Base-by-base conservation (phyloP, 2,888 invertebrate species). In the Drosophila neutralis region DNA sequence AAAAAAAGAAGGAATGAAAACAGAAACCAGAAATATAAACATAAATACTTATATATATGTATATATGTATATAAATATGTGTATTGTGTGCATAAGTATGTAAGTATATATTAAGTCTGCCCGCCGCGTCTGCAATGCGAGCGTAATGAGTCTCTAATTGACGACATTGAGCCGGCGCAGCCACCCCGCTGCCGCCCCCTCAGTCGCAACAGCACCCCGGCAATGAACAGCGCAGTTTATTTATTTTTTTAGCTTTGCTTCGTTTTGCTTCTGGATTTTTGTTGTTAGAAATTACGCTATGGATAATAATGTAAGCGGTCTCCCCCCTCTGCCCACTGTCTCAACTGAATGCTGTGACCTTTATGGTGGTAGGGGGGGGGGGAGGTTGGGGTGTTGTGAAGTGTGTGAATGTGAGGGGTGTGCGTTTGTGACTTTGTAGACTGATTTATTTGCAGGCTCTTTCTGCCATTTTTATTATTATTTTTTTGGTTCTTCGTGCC, bases 101-200 rank as follows among this genome's bases (percentile, higher is more conserved):
- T 33, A 38, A 29, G 24, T 61, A 27, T 75, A 60, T 68, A 65
- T 83, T 78, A 86, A 87, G 91, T 91, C 91, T 92, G 91, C 75
- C 78, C 84, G 85, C 77, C 85, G 92, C 84, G 92, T 92, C 91
- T 91, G 90, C 90, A 91, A 83, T 89, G 85, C 80, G 81, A 87
- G 89, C 89, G 90, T 91, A 91, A 92, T 92, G 91, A 91, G 90
- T 90, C 89, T 92, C 91, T 92, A 92, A 92, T 92, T 91, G 91
- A 84, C 85, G 90, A 78, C 89, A 88, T 80, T 89, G 83, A 84
- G 90, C 76, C 72, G 70, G 60, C 45, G 45, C 38, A 36, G 2
- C 66, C 52, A 38, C 54, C 29, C 40, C n/a, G 18, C 31, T 31
- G 2, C 13, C 27, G 0, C 62, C 48, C 52, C 10, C 35, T 15